Percentiles rank a stretch among this genome's conserved stretches.
These are phyloP conservation scores for Calameuta filiformis DNA, from an alignment of 2,888 invertebrate genomes.

Conservation along the genomic window DNA sequence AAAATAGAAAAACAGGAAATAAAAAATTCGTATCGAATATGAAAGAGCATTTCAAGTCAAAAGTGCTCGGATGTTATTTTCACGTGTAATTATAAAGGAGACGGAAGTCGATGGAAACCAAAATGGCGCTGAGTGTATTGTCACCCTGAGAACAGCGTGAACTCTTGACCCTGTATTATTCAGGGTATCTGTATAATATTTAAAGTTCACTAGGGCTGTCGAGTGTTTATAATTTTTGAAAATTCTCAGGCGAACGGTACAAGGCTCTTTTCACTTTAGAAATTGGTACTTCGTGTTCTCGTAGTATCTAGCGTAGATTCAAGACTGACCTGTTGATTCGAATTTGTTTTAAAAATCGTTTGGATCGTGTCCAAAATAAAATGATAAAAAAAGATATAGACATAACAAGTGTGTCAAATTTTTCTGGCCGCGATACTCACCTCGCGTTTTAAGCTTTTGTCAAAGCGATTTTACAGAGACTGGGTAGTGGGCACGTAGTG, in stretches of 20 bases:
- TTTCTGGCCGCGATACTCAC: neutral
- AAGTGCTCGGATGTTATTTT: neutral
- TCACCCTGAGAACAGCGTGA: neutral
- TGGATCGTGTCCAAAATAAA: neutral
- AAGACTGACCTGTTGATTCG: neutral
- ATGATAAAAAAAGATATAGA: neutral
- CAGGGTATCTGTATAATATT: neutral
- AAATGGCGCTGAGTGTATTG: neutral
- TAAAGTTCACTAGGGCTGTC: neutral
- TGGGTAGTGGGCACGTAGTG: no score
- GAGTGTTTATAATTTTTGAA: neutral
- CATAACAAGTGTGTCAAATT: neutral
- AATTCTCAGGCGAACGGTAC: neutral
- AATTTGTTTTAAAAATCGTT: neutral
- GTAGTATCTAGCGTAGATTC: neutral
- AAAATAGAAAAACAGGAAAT: neutral
- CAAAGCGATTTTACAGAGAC: no score
- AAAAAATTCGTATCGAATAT: neutral
- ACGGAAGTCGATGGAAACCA: neutral
- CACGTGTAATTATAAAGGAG: neutral
- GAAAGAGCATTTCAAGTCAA: neutral
- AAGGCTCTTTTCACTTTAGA: neutral
- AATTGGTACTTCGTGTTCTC: neutral
- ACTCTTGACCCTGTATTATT: neutral
- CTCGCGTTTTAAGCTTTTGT: no score